phyloP scores from a whole-genome alignment of 2,113 vertebrate genomes.

The Eclectus roratus region DNA sequence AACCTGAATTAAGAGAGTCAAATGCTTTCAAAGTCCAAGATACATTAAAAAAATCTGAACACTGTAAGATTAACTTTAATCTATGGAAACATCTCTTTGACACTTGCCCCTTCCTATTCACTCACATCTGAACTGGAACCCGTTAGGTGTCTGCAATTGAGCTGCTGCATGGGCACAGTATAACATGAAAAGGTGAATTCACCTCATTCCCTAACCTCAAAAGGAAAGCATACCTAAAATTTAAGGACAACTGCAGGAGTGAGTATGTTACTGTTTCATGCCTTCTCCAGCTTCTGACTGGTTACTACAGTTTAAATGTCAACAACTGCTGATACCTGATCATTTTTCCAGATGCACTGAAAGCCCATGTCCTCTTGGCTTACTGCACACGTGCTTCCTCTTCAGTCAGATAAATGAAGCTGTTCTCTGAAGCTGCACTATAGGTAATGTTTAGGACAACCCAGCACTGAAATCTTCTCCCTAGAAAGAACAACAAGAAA shows the following conservation, averaged over 20 bases:
- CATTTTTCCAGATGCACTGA: conserved; percentile 34
- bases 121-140: background rate
- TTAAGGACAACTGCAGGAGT: background rate
- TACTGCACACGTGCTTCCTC: conserved; percentile 29
- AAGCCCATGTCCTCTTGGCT: conserved; percentile 60
- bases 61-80: background rate
- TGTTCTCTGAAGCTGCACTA: background rate
- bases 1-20: background rate
- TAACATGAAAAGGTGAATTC: fast-evolving
- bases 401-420: conserved; percentile 25
- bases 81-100: background rate
- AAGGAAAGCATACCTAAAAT: background rate
- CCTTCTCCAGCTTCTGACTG: background rate
- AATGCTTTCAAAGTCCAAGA: background rate
- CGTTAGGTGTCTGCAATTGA: background rate
- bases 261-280: fast-evolving
- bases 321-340: conserved; percentile 17
- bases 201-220: background rate
- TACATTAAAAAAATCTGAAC: background rate
- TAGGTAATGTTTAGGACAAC: background rate
- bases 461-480: conserved; percentile 26
- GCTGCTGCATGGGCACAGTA: background rate
- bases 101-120: background rate
- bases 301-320: background rate
- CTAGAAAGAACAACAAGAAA: conserved; percentile 21